Evolutionary conservation across 2,797 vertebrate genomes (phyloP), one percentile per base, ranked within the genome.

Genomic region (Xenops minutus): DNA sequence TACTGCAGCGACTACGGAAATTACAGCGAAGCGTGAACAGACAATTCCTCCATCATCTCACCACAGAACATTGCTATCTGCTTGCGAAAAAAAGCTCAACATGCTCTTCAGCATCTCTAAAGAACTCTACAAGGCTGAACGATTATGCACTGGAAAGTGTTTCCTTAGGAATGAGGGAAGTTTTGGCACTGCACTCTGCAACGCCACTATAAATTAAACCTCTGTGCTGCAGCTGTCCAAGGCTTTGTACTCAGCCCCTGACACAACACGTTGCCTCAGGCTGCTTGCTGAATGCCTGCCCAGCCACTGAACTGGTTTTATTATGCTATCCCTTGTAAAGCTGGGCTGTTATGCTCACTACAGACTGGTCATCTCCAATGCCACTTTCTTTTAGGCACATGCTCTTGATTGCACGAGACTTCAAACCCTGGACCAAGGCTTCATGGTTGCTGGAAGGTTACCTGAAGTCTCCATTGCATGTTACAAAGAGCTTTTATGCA

Each of bases 171-270:
- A 72, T 71, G 74, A 92, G 85, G 78, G 59, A 95, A 92, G 56
- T 92, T 59, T 87, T 93, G 93, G 89, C 88, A 92, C 0, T 24
- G 0, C 16, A 23, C 34, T 44, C 62, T 83, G 56, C 62, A 59
- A 92, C 16, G 6, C 75, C 92, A 87, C 87, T 76, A 46, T 72
- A 94, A 95, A 88, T 92, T 95, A 90, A 93, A 90, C 73, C 88
- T 85, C 94, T 81, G 81, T 72, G 48, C 77, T 81, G 68, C 96
- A 94, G 87, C 93, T 96, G 92, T 88, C 96, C 91, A 92, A 71
- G 63, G 73, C 95, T 94, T 89, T 94, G 92, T 93, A 82, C 48
- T 83, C 46, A 3, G 68, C 24, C 69, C 71, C 54, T 91, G 74
- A 89, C 74, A 91, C 71, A 85, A 93, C 58, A 46, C 3, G 4